A percentile compares a stretch with the other conserved stretches of the same genome.
phyloP scores from a whole-genome alignment of 2,888 invertebrate species.

The Rotaria socialis region DNA sequence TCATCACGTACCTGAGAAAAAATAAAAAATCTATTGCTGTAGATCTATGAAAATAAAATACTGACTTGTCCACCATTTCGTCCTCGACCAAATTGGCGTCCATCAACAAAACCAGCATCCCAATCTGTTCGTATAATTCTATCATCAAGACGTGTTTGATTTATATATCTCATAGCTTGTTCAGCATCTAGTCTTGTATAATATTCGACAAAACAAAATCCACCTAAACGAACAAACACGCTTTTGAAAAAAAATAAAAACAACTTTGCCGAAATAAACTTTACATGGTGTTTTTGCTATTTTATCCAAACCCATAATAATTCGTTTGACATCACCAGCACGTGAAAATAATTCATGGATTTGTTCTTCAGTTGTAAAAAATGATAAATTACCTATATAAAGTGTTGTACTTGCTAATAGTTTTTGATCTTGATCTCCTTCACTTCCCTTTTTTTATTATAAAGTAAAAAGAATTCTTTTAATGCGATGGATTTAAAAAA shows the following conservation, averaged over 20 bases:
- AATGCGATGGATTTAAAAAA: background rate
- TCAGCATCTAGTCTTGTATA: conserved; percentile 64
- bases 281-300: conserved; percentile 91
- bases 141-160: conserved; percentile 91
- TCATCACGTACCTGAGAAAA: conserved; percentile 77
- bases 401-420: conserved; percentile 74
- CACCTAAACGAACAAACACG: conserved; percentile 57
- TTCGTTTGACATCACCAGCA: conserved; percentile 84
- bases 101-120: conserved; percentile 98
- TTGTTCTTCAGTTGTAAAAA: conserved; percentile 96
- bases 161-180: conserved; percentile 72
- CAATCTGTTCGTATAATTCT: conserved; percentile 93
- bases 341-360: conserved; percentile 90
- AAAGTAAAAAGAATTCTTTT: background rate
- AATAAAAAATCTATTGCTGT: conserved; percentile 47
- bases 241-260: background rate
- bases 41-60: background rate
- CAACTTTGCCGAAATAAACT: background rate
- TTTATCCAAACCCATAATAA: conserved; percentile 95
- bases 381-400: conserved; percentile 93
- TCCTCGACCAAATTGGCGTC: conserved; percentile 92
- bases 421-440: conserved; percentile 65
- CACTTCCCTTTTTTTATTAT: background rate
- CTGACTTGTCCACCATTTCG: conserved; percentile 91
- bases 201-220: conserved; percentile 92